phyloP scores from a whole-genome alignment of 1,140 invertebrate species.

The Zaprionus lachaisei region DNA sequence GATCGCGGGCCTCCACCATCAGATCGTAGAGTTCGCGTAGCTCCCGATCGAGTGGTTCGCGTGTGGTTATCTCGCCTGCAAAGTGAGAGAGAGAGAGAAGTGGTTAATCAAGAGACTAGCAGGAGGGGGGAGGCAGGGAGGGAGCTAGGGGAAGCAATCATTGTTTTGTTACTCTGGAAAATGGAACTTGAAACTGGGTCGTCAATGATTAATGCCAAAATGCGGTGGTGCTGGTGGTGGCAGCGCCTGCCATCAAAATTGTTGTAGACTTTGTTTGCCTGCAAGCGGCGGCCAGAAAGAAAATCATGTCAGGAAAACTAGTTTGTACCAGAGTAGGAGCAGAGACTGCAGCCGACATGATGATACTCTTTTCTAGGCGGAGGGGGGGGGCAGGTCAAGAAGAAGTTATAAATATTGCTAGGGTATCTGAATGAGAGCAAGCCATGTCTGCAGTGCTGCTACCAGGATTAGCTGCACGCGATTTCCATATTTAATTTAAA shows the following conservation, averaged over 20 bases:
- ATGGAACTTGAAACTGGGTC: slow-evolving; percentile 60
- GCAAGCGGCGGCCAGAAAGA: slow-evolving; percentile 46
- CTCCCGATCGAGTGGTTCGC: slow-evolving; percentile 93
- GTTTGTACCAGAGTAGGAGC: neutral
- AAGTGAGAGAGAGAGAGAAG: slow-evolving; percentile 39
- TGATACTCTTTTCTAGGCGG: neutral
- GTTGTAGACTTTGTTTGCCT: slow-evolving; percentile 25
- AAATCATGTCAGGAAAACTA: slow-evolving; percentile 69
- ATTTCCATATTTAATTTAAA: slow-evolving; percentile 84
- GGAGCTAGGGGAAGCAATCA: slow-evolving; percentile 13
- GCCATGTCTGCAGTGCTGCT: neutral
- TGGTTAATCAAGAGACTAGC: neutral
- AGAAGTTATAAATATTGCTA: neutral
- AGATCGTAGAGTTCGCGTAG: slow-evolving; percentile 90
- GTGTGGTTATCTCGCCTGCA: slow-evolving; percentile 93
- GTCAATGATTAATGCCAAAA: slow-evolving; percentile 60
- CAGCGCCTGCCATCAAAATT: slow-evolving; percentile 51
- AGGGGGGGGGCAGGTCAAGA: neutral
- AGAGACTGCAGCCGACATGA: neutral
- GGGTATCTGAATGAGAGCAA: slow-evolving; percentile 2
- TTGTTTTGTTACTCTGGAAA: slow-evolving; percentile 32
- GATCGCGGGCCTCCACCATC: slow-evolving; percentile 93
- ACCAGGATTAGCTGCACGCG: slow-evolving; percentile 79
- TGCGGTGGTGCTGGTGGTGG: slow-evolving; percentile 35
- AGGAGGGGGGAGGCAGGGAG: neutral